These are phyloP conservation scores for Ptilodon capucinus DNA, from an alignment of 2,888 invertebrate genomes.

Conservation along the genomic window DNA sequence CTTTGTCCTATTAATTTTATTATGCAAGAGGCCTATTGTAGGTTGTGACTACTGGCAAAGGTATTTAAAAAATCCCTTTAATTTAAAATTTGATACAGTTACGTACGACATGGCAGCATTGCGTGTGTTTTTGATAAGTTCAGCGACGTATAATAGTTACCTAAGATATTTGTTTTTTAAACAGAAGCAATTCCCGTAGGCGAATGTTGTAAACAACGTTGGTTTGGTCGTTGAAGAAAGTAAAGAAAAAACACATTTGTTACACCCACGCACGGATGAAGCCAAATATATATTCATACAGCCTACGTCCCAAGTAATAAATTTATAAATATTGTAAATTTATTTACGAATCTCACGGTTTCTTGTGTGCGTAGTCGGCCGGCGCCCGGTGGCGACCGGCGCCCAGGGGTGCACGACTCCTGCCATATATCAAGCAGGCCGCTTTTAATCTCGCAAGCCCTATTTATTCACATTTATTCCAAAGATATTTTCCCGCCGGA, in stretches of 20 bases:
- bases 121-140: no score
- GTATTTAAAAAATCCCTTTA: no score
- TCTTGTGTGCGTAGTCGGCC: conserved; percentile 45
- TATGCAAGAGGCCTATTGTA: no score
- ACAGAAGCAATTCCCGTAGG: no score
- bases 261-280: neutral
- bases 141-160: no score
- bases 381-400: conserved; percentile 31
- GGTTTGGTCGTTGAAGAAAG: neutral
- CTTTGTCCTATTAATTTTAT: conserved; percentile 5
- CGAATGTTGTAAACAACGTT: conserved; percentile 3
- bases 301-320: conserved; percentile 2
- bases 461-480: conserved; percentile 78
- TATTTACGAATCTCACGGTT: conserved; percentile 47
- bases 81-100: no score
- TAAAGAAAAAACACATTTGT: conserved; percentile 6
- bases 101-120: no score
- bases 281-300: conserved; percentile 3
- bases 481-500: conserved; percentile 76
- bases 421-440: conserved; percentile 67
- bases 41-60: no score
- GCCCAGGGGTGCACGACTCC: conserved; percentile 48
- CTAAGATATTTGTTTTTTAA: neutral
- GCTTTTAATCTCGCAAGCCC: conserved; percentile 76
- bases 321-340: conserved; percentile 24